phyloP scores from a whole-genome alignment of 2,888 invertebrate species.

The Muscina levida region DNA sequence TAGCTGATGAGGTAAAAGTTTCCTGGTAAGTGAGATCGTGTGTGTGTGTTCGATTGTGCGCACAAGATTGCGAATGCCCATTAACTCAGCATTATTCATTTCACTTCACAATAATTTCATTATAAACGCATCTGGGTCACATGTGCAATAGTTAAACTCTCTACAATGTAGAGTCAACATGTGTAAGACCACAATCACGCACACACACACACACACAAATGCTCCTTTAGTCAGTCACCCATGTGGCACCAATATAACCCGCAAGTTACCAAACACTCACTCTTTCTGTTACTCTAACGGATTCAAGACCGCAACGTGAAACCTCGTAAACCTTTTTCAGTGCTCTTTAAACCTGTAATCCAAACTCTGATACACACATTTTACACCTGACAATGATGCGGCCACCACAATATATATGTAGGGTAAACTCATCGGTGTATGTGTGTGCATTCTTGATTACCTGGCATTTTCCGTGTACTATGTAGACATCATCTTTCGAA shows the following conservation, averaged over 20 bases:
- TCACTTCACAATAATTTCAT: slow-evolving; percentile 76
- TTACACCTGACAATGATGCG: background rate
- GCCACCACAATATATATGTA: background rate
- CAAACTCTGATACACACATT: slow-evolving; percentile 29
- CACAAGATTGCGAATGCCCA: slow-evolving; percentile 40
- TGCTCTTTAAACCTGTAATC: slow-evolving; percentile 39
- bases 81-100: slow-evolving; percentile 71
- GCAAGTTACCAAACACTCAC: background rate
- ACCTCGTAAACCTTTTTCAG: slow-evolving; percentile 24
- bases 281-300: slow-evolving; percentile 22
- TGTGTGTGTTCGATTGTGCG: slow-evolving; percentile 3
- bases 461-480: background rate
- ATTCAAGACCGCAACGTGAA: slow-evolving; percentile 45
- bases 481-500: background rate
- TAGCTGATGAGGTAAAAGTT: no score
- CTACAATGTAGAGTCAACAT: no score
- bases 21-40: background rate
- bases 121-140: slow-evolving; percentile 69
- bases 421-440: no score
- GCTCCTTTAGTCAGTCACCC: background rate
- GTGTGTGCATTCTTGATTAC: no score
- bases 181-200: background rate
- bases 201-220: slow-evolving; percentile 6
- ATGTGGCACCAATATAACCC: background rate
- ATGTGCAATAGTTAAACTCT: slow-evolving; percentile 46